phyloP scores from a whole-genome alignment of 2,888 invertebrate genomes.

The Coenonympha arcania region DNA sequence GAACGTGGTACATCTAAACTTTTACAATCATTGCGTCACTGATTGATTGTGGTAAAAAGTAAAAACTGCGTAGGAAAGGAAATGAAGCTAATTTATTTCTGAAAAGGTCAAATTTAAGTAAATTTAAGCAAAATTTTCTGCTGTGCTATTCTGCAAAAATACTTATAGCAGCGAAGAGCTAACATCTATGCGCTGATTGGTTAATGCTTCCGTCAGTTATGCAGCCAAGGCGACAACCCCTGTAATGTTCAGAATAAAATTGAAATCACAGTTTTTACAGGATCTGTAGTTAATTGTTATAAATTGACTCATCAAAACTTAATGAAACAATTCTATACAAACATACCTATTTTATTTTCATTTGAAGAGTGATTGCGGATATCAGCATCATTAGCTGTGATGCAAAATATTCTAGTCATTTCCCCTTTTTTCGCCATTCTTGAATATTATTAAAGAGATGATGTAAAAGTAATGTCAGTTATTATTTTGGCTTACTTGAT shows the following conservation, averaged over 20 bases:
- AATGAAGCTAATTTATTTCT: no score
- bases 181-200: no score
- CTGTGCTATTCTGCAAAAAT: no score
- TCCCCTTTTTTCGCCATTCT: constrained; percentile 35
- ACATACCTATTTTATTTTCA: not conserved
- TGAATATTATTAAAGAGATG: constrained; percentile 38
- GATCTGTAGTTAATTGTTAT: not conserved
- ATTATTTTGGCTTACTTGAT: not conserved
- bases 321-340: not conserved
- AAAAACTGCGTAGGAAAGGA: no score
- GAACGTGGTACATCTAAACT: not conserved
- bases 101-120: no score
- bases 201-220: no score
- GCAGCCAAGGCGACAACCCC: no score
- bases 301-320: not conserved
- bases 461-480: not conserved
- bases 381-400: constrained; percentile 68
- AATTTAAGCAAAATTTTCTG: no score
- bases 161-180: no score
- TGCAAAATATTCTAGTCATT: constrained; percentile 64
- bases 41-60: not conserved
- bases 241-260: no score
- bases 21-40: not conserved
- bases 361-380: constrained; percentile 44
- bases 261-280: not conserved